Evolutionary conservation across 2,113 vertebrate genomes (phyloP), one percentile per base, ranked within the genome.

Genomic region (Pyrgilauda ruficollis): DNA sequence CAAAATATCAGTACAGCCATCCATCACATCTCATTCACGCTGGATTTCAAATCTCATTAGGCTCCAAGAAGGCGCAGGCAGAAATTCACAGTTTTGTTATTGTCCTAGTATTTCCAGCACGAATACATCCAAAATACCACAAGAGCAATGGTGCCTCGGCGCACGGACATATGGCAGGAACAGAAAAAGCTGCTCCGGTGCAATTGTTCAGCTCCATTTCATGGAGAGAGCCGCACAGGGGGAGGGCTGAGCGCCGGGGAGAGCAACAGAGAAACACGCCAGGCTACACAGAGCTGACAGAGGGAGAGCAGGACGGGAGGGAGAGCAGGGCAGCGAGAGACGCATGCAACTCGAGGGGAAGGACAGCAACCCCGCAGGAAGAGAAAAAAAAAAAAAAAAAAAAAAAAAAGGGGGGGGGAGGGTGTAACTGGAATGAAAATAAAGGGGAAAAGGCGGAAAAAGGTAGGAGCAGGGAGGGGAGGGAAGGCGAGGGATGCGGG

Each of bases 141-240:
- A 33, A 67, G 68, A 79, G 84, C 44, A 77, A 58, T 20, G 89
- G 92, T 86, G 85, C 47, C 76, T 94, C 43, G 39, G 87, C 85
- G 9, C 87, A 83, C 7, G 17, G 84, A 70, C 92, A 72, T 83
- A 89, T 15, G 87, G 91, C 74, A 62, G 78, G 1, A 33, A 21
- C 52, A 76, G 86, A 6, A 63, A 79, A 44, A 58, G 62, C 89
- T 79, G 84, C 95, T 95, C 87, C 30, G 39, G 87, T 75, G 90
- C 90, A 68, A 80, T 91, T 91, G 94, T 89, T 94, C 77, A 89
- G 93, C 94, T 96, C 95, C 80, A 50, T 96, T 92, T 94, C 70
- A 47, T 43, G 94, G 66, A 19, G 88, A n/a, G 95, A 87, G 84
- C 91, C 35, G 96, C 96, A 56, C 87, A 61, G 94, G 28, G 83